phyloP scores from a whole-genome alignment of 2,797 vertebrate genomes.

The Triplophysa yarkandensis region DNA sequence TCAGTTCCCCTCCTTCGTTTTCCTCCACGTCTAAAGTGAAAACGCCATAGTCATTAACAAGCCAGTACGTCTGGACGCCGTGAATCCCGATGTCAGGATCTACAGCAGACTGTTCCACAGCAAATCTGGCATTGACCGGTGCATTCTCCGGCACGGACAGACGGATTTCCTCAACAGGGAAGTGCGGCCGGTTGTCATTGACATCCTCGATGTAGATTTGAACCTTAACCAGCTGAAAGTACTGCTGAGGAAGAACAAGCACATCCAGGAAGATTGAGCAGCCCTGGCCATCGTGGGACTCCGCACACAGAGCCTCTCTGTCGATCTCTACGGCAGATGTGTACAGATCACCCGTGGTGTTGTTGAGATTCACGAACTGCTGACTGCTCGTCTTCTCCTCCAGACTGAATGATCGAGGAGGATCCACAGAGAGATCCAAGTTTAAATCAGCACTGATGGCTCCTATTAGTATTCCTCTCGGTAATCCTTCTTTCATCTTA shows the following conservation, averaged over 20 bases:
- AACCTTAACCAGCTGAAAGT: slow-evolving; percentile 95
- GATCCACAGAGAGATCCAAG: slow-evolving; percentile 75
- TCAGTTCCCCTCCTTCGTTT: slow-evolving; percentile 91
- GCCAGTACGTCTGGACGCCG: slow-evolving; percentile 91
- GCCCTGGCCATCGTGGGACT: slow-evolving; percentile 70
- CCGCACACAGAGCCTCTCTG: slow-evolving; percentile 86
- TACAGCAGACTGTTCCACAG: slow-evolving; percentile 90
- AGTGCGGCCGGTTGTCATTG: slow-evolving; percentile 92
- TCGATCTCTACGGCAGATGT: slow-evolving; percentile 89
- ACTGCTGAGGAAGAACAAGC: slow-evolving; percentile 92
- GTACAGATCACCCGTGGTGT: slow-evolving; percentile 86
- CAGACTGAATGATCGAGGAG: slow-evolving; percentile 87
- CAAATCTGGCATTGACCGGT: slow-evolving; percentile 85
- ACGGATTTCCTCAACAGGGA: slow-evolving; percentile 84
- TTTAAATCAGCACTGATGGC: slow-evolving; percentile 86
- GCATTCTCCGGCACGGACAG: slow-evolving; percentile 91
- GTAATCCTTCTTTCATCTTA: slow-evolving; percentile 94
- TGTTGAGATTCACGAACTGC: slow-evolving; percentile 89
- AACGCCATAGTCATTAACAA: slow-evolving; percentile 88
- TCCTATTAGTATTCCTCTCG: slow-evolving; percentile 89
- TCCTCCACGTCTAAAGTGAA: slow-evolving; percentile 96
- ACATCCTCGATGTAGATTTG: slow-evolving; percentile 91
- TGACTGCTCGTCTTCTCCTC: slow-evolving; percentile 82
- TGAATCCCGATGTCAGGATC: slow-evolving; percentile 88
- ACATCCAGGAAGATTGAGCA: slow-evolving; percentile 91